Conservation (phyloP, 2,888 invertebrate genomes). For the Zaprionus obscuricornis region DNA sequence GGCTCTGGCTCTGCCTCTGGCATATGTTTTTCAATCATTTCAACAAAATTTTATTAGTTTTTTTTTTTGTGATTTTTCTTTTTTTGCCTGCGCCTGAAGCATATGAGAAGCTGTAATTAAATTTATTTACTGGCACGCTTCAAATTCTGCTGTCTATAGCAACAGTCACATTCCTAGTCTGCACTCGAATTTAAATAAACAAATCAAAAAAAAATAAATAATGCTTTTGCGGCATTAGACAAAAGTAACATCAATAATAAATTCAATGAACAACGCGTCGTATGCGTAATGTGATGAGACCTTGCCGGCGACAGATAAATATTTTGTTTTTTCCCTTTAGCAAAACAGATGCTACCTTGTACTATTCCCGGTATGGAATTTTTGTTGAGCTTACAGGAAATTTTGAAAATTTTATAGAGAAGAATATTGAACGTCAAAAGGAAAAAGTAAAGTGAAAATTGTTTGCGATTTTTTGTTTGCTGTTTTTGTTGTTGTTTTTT, state of each 20-base stretch:
- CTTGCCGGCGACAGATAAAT: constrained; percentile 31
- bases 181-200: constrained; percentile 41
- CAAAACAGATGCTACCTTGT: constrained; percentile 20
- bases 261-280: constrained; percentile 47
- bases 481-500: constrained; percentile 62
- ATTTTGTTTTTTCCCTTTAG: constrained; percentile 26
- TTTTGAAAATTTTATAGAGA: constrained; percentile 16
- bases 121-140: constrained; percentile 63
- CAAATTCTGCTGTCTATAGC: constrained; percentile 33
- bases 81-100: constrained; percentile 42
- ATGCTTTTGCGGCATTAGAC: constrained; percentile 57
- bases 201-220: constrained; percentile 43
- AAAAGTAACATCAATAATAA: too few relatives aligned
- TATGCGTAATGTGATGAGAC: constrained; percentile 39
- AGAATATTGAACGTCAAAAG: constrained; percentile 23
- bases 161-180: constrained; percentile 29
- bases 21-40: constrained; percentile 53
- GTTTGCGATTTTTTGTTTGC: constrained; percentile 36
- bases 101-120: constrained; percentile 61
- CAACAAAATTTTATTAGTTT: constrained; percentile 17
- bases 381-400: constrained; percentile 6
- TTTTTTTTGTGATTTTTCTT: constrained; percentile 33
- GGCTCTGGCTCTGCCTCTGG: constrained; percentile 24
- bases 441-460: constrained; percentile 25
- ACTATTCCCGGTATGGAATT: constrained; percentile 8